These are phyloP conservation scores for Halisarca cf. caerulea DNA, from an alignment of 37 sponge, comb jelly and placozoan genomes.

Conservation along the genomic window DNA sequence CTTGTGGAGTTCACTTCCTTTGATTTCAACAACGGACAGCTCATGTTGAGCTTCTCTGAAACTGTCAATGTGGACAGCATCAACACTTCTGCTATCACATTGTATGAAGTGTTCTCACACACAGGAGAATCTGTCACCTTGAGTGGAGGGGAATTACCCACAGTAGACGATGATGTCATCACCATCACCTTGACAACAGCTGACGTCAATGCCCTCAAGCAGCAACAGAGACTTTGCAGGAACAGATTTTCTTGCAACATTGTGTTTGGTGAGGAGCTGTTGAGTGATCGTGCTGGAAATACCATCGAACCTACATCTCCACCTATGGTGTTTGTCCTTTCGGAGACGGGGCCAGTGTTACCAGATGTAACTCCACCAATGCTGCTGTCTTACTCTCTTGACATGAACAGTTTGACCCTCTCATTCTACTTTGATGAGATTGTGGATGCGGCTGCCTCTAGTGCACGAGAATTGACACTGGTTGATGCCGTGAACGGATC, in stretches of 20 bases:
- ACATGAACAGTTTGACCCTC: slow-evolving; percentile 60
- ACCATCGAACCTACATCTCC: slow-evolving; percentile 48
- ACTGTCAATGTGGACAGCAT: slow-evolving; percentile 66
- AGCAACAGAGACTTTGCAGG: slow-evolving; percentile 46
- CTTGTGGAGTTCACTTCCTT: slow-evolving; percentile 68
- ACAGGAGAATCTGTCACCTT: slow-evolving; percentile 29
- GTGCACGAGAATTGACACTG: slow-evolving; percentile 53
- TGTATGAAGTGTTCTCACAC: slow-evolving; percentile 36
- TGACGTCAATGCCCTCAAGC: slow-evolving; percentile 65
- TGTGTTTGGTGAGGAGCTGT: slow-evolving; percentile 46
- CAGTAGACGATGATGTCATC: slow-evolving; percentile 48
- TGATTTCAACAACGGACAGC: slow-evolving; percentile 74
- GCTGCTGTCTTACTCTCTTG: slow-evolving; percentile 59
- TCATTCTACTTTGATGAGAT: slow-evolving; percentile 78
- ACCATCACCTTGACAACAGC: slow-evolving; percentile 36
- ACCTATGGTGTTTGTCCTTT: neutral
- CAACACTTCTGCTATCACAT: slow-evolving; percentile 56
- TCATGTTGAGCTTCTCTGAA: slow-evolving; percentile 75
- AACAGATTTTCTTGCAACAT: slow-evolving; percentile 38
- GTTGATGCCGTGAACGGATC: slow-evolving; percentile 49
- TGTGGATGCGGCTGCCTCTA: slow-evolving; percentile 59
- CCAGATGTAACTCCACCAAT: slow-evolving; percentile 74
- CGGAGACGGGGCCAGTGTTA: slow-evolving; percentile 14
- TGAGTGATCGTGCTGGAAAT: slow-evolving; percentile 73
- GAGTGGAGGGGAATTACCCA: slow-evolving; percentile 27